Base-by-base conservation (phyloP, 2,113 vertebrate species). In the Anseranas semipalmata region DNA sequence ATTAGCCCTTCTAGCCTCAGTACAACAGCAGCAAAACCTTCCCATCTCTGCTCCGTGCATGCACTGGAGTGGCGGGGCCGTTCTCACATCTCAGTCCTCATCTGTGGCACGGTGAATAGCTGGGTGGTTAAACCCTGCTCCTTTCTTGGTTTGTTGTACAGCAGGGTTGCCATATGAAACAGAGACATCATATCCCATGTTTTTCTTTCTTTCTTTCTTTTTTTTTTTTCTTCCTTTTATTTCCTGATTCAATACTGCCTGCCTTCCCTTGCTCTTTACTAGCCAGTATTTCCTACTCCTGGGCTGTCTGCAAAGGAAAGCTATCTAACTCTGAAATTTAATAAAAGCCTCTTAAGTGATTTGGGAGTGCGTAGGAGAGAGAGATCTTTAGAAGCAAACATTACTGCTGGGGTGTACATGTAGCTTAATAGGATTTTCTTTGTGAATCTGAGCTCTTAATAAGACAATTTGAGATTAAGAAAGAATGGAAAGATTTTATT, bases 331-430 rank as follows among this genome's bases (percentile, higher is more conserved):
- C 91, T 88, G 84, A 95, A 97, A 96, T 96, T 97, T 96, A 97
- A 95, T 98, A 97, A 97, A 97, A 95, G 77, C 70, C 93, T 96
- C 93, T 96, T 95, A 95, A 96, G 94, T 97, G 85, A 95, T 97
- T 97, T 97, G 85, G 93, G 96, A 97, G 83, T 68, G 77, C 7
- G 17, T 96, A 97, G 93, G 96, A 76, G 80, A 96, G 79, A 93
- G 86, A 94, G 2, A 84, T 95, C 95, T 97, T 92, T 95, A 93
- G 97, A 94, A 52, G 67, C 93, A 96, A 95, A 78, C 79, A 91
- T 92, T 96, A 84, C 85, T 95, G 87, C 95, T 96, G 71, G 77
- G 87, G 77, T 95, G 82, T 92, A 82, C 88, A 84, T 93, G 52
- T 46, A 95, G 75, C 93, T 85, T 93, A 90, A 96, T 65, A 95